Evolutionary conservation across 2,888 invertebrate species (phyloP).

Genomic region (Lepidocyrtinus sp.): DNA sequence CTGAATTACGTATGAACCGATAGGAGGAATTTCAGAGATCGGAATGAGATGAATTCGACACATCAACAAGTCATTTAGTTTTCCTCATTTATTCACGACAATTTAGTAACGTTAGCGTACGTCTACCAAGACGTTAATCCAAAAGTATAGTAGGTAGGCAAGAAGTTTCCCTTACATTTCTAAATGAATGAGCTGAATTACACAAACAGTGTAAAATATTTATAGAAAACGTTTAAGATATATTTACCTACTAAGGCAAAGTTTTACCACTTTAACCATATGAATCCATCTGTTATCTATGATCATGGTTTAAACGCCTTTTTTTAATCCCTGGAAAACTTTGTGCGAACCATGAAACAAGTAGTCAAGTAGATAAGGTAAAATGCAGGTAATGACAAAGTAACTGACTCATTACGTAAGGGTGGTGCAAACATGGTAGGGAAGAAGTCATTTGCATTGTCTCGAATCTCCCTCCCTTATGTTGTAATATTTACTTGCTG

Average conservation of each 20-base stretch:
- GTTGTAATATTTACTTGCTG: too few species aligned
- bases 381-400: slow-evolving; percentile 59
- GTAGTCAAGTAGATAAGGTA: slow-evolving; percentile 35
- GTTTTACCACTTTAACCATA: too few species aligned
- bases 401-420: slow-evolving; percentile 60
- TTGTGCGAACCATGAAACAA: slow-evolving; percentile 15
- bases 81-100: too few species aligned
- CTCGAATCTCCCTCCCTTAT: too few species aligned
- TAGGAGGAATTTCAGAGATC: neutral
- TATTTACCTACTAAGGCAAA: too few species aligned
- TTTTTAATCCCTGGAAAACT: slow-evolving; percentile 15
- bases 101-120: neutral
- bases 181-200: too few species aligned
- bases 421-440: slow-evolving; percentile 52
- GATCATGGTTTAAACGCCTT: slow-evolving; percentile 32
- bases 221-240: neutral
- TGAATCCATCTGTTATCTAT: neutral
- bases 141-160: neutral
- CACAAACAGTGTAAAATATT: too few species aligned
- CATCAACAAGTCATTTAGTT: neutral
- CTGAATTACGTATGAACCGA: slow-evolving; percentile 48
- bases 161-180: too few species aligned
- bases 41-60: neutral
- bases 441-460: too few species aligned
- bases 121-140: neutral